phyloP scores from a whole-genome alignment of 64 coral and sea anemone genomes.

The Dendrophyllia cribrosa region DNA sequence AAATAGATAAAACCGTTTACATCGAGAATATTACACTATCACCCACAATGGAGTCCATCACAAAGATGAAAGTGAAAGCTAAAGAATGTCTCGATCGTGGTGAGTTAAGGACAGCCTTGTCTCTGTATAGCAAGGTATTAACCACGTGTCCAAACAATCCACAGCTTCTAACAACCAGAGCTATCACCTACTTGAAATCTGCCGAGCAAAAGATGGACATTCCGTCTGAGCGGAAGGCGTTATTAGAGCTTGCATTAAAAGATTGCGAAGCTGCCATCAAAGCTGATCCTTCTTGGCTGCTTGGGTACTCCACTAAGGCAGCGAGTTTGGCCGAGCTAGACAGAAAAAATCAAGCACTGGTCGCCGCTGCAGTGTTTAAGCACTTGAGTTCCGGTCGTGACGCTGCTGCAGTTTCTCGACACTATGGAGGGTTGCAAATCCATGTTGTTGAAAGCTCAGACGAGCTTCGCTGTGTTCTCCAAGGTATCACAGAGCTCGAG shows the following conservation, averaged over 20 bases:
- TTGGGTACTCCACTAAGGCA: not conserved
- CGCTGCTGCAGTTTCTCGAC: not conserved
- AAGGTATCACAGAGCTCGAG: not conserved
- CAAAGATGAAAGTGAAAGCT: too few relatives aligned
- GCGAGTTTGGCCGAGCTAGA: not conserved
- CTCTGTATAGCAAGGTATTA: not conserved
- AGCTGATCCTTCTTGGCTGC: slow-evolving; percentile 12
- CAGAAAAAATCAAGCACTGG: not conserved
- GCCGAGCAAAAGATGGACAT: not conserved
- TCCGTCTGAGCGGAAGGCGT: not conserved
- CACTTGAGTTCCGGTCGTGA: slow-evolving; percentile 10
- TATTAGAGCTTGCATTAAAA: slow-evolving; percentile 6
- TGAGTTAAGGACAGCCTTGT: not conserved
- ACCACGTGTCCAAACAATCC: not conserved
- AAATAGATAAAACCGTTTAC: not conserved
- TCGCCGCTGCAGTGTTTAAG: slow-evolving; percentile 13
- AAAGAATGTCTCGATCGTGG: too few relatives aligned
- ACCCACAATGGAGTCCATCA: not conserved
- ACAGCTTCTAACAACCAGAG: slow-evolving; percentile 8
- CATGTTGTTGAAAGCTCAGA: slow-evolving; percentile 10
- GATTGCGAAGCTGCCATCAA: not conserved
- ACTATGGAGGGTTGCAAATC: not conserved
- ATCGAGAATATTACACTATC: not conserved
- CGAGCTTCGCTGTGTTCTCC: not conserved
- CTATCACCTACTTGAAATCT: not conserved